Evolutionary conservation across 2,113 vertebrate genomes (phyloP).

Genomic region (Rhynchopsitta pachyrhyncha): DNA sequence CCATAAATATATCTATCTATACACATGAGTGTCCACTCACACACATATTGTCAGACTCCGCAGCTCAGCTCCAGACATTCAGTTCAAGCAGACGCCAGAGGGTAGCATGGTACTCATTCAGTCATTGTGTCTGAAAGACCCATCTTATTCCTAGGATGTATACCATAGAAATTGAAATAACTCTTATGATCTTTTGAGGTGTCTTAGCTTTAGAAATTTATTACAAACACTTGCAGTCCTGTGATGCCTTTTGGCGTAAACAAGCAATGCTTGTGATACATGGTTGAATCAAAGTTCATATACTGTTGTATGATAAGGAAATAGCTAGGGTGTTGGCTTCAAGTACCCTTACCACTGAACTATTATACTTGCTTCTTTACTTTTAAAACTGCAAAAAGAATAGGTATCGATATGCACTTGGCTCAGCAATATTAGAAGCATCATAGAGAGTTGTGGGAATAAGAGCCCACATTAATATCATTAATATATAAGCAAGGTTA

Average conservation of each 20-base stretch:
- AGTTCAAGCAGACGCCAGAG: not conserved
- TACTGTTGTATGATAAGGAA: not conserved
- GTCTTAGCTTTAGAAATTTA: not conserved
- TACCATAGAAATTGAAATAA: not conserved
- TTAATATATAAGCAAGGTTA: not conserved
- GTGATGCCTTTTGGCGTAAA: not conserved
- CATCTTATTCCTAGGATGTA: not conserved
- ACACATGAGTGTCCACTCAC: fast-evolving
- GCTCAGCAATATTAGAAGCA: not conserved
- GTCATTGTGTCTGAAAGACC: not conserved
- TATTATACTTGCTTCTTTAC: not conserved
- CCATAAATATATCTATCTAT: not conserved
- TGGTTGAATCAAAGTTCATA: not conserved
- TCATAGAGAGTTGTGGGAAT: not conserved
- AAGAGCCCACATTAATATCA: not conserved
- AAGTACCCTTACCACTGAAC: not conserved
- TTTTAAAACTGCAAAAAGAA: not conserved
- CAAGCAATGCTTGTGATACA: not conserved
- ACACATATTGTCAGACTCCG: not conserved
- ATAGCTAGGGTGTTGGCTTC: not conserved
- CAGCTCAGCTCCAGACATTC: not conserved
- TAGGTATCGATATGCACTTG: not conserved
- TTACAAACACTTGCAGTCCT: not conserved
- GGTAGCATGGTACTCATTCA: not conserved
- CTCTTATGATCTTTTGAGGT: not conserved